Evolutionary conservation across 2,888 invertebrate genomes (phyloP), one percentile per base, ranked within the genome.

Genomic region (Drosophila setosimentum): DNA sequence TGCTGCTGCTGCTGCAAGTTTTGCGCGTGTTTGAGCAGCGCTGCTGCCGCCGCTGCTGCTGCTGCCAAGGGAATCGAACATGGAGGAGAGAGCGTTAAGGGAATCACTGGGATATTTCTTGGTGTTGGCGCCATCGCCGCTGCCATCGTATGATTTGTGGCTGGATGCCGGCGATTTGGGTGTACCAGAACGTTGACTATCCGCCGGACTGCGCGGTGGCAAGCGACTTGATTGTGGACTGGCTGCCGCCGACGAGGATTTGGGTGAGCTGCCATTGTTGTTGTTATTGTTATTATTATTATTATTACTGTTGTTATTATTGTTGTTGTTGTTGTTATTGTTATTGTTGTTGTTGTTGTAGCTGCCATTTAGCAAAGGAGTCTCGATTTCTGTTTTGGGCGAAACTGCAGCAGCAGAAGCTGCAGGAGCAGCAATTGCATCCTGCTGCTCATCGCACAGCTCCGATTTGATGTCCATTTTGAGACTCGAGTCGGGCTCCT

Each of bases 1-100:
- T 16, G 71, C 83, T 2, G 71, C 83, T 2, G 76, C 71, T 5
- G 68, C 94, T 93, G 13, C 96, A 95, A 37, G 96, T 33, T 92
- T 92, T 32, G 92, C 85, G 5, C 92, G 87, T 18, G 82, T 87
- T 11, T 82, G 83, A 33, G 86, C 68, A 2, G 68, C 68, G n/a
- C 71, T 50, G 70, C 48, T 24, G 32, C n/a, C 30, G 33, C 49
- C 82, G 32, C 77, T 78, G 49, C 80, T 69, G 54, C 83, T 85
- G 80, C 92, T 92, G 82, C 93, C 96, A 59, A 98, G 93, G 82
- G 95, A 97, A 92, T 98, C 97, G 90, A 97, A 98, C 98, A 98
- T 98, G 30, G 97, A 97, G 32, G 97, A 97, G 10, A 98, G 94
- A 0, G 97, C 97, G 13, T 97, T 97, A 60, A 97, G 94, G 54